Base-by-base conservation (phyloP, 1,140 invertebrate species). In the Copidosoma floridanum region DNA sequence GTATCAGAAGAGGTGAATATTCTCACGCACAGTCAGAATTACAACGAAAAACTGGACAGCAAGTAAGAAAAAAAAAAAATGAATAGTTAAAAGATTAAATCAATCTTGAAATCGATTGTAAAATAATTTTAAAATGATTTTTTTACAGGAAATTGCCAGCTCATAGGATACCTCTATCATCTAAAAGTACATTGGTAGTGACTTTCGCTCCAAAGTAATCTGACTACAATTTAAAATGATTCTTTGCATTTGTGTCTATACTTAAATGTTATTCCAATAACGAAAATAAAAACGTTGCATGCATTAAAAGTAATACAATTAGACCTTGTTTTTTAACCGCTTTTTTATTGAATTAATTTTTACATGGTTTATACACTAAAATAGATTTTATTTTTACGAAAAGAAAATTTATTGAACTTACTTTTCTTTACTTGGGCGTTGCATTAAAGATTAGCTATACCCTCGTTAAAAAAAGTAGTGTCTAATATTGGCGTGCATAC, bases 1-100 rank as follows among this genome's bases (percentile, higher is more conserved):
- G 65, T 87, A 7, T 78, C 85, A 0, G 73, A 82, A 2, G 84
- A 86, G 66, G 76, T 88, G 63, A 84, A 79, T 16, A 72, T 87
- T 6, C 66, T 82, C 26, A 68, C 81, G n/a, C 62, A 80, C 32
- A 87, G 85, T 70, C 72, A 80, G 10, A 82, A 83, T 61, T 87
- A 83, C 38, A 74, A 76, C 53, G 73, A 72, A 44, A 65, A 75
- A 3, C 66, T 69, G 18, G 65, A 61, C 20, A 57, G 70, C 41
- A 79, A 73, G 82, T 85, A 75, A 80, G 78, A 65, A 50, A 58
- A 41, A 35, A 46, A n/a, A n/a, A n/a, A n/a, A n/a, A n/a, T n/a
- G n/a, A n/a, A n/a, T n/a, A n/a, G n/a, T n/a, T n/a, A n/a, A n/a
- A n/a, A n/a, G n/a, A n/a, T n/a, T n/a, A n/a, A n/a, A n/a, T n/a